Base-by-base conservation (phyloP, 2,113 vertebrate genomes). In the Serranochromis macrocephalus region DNA sequence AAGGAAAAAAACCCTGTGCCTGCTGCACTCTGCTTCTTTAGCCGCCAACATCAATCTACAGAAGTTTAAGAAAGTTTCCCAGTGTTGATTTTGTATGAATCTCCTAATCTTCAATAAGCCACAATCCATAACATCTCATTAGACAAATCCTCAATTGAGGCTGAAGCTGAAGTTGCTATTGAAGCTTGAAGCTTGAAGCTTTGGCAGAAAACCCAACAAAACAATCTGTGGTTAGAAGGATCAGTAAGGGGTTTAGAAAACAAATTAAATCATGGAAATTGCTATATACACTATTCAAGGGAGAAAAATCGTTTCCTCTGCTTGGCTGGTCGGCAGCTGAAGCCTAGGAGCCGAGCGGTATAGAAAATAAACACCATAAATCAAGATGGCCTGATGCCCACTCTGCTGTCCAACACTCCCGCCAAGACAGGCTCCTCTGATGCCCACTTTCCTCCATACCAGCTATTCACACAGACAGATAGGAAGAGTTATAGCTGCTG, bases 321-420 rank as follows among this genome's bases (percentile, higher is more conserved):
- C 63, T 85, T 49, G 83, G 49, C 49, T 51, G 33, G 87, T 85
- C 81, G 61, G 80, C 80, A 79, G 82, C 55, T n/a, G 31, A 79
- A 87, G 53, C 58, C 73, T 71, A 57, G 85, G 38, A 78, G 81
- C 78, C 66, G 71, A 80, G 83, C 68, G 11, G 61, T 73, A 68
- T 40, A 88, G 81, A 83, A 88, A 94, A 93, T 86, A 90, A 92
- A 81, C 57, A 26, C 78, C 84, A 91, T 90, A 90, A 93, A 94
- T 94, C 94, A 93, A 29, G 21, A 57, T 80, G 82, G 91, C 88
- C 53, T 9, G 45, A 42, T 84, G 91, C 83, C 92, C 57, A 49
- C 84, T 83, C 81, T 47, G 80, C 90, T 85, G 78, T 85, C 84
- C 88, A 61, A 36, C 88, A n/a, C 45, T 53, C 4, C 55, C 85